Evolutionary conservation across 2,888 invertebrate species (phyloP), one percentile per base, ranked within the genome.

Genomic region (Scaptodrosophila latifasciaeformis): DNA sequence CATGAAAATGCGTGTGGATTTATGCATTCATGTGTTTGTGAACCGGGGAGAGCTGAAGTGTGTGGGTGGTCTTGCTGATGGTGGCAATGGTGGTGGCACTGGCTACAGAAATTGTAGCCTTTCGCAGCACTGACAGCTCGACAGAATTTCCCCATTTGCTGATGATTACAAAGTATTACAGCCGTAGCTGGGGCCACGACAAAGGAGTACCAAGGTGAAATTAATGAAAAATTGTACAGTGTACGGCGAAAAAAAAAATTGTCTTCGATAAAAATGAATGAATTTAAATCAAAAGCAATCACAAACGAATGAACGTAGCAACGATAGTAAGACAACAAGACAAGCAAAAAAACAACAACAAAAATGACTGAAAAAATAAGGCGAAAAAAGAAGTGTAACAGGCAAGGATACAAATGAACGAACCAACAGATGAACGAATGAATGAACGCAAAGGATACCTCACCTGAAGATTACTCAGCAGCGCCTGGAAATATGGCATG

Each of bases 381-480:
- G 31, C 45, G 19, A 47, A 35, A 27, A 47, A 47, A 43, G 15
- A 27, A 43, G 30, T n/a, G 29, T 15, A 61, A 62, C 17, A 30
- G n/a, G n/a, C n/a, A 49, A 35, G 43, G 59, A 59, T 56, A 54
- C 48, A 54, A 66, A 55, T 52, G 44, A 54, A 57, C 35, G 46
- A 63, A 60, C 49, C 24, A 53, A 65, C 47, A 13, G 44, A 40
- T 31, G 18, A 51, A 37, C 49, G 15, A 49, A 39, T 40, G 44
- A 53, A 58, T 51, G 37, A 40, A 55, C 35, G 45, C 30, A 34
- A 49, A 39, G 45, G 54, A 53, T 68, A 64, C 85, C 91, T 91
- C 90, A 92, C 92, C 92, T 92, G 91, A 81, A 92, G 86, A 82
- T 90, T 91, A 79, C 90, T 89, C 82, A 92, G 89, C 77, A 92